These are phyloP conservation scores for Vespertilio murinus DNA, from an alignment of 2,797 vertebrate genomes.

Conservation along the genomic window DNA sequence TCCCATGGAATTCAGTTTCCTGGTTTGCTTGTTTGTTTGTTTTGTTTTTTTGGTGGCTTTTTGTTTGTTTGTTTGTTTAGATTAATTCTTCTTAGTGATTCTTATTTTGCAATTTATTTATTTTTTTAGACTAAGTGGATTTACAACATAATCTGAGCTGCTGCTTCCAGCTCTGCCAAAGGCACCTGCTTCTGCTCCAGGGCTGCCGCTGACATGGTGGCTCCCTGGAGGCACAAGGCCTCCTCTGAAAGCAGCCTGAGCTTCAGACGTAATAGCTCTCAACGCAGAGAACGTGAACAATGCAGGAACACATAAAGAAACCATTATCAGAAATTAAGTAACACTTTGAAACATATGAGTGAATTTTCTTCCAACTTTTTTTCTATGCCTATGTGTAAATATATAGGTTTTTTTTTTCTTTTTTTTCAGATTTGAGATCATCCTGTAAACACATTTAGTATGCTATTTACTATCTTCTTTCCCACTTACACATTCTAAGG, in stretches of 20 bases:
- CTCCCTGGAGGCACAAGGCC: not conserved
- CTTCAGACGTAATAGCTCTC: not conserved
- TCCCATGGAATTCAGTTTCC: constrained; percentile 1
- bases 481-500: not conserved
- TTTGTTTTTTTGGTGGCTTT: too few relatives aligned
- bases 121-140: constrained; percentile 70
- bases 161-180: not conserved
- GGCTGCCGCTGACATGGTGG: too few relatives aligned
- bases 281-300: not conserved
- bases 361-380: not conserved
- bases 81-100: constrained; percentile 71
- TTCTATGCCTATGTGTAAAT: not conserved
- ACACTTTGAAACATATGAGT: not conserved
- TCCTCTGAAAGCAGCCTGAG: not conserved
- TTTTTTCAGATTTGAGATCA: not conserved
- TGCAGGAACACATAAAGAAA: not conserved
- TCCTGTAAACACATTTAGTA: not conserved
- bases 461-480: not conserved
- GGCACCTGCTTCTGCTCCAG: rapidly evolving
- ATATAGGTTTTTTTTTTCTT: too few relatives aligned
- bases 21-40: not conserved
- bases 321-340: not conserved
- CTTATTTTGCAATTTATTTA: constrained; percentile 71
- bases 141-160: constrained; percentile 32
- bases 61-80: not conserved